Evolutionary conservation across 1,140 invertebrate species (phyloP), one percentile per base, ranked within the genome.

Genomic region (Drosophila paulistorum): DNA sequence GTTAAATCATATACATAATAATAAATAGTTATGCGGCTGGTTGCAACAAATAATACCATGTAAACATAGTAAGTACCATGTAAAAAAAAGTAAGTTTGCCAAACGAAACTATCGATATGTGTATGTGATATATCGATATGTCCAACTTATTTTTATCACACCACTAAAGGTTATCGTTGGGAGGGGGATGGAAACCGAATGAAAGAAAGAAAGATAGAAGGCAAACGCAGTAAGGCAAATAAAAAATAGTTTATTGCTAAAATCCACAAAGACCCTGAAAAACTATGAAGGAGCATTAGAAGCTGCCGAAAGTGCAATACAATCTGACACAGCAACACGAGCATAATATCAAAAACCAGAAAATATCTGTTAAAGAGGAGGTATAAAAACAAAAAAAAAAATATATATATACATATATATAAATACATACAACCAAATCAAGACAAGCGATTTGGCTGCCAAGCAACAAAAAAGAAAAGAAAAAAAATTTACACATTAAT

Each of bases 161-260:
- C 45, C 45, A 11, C 17, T 51, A 17, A 10, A 9, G 1, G 14
- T 48, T 48, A 48, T 48, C 45, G 45, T 2, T 37, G 35, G 35
- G 35, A 37, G 35, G 35, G 35, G 35, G 35, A 37, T 37, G 35
- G 35, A 37, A 37, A 51, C 17, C 17, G 6, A 48, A 45, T 7
- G 42, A 45, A 14, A n/a, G 42, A 45, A 17, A 48, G 45, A 48
- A 48, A 48, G 45, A 51, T 23, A 51, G 45, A 62, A 62, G 37
- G 17, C 30, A 42, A 62, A 51, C 45, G 45, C 45, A 51, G 17
- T 23, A 51, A 51, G 45, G 9, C 45, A 51, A 51, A 51, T 2
- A 20, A 51, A 51, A 51, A 51, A 7, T 51, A 11, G 45, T 51
- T 51, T 2, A 23, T 51, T 51, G 3, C 9, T 51, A 51, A 10